Percentiles rank a stretch among this genome's conserved stretches.
Evolutionary conservation across 2,888 invertebrate genomes (phyloP).

Genomic region (Agriopis marginaria): DNA sequence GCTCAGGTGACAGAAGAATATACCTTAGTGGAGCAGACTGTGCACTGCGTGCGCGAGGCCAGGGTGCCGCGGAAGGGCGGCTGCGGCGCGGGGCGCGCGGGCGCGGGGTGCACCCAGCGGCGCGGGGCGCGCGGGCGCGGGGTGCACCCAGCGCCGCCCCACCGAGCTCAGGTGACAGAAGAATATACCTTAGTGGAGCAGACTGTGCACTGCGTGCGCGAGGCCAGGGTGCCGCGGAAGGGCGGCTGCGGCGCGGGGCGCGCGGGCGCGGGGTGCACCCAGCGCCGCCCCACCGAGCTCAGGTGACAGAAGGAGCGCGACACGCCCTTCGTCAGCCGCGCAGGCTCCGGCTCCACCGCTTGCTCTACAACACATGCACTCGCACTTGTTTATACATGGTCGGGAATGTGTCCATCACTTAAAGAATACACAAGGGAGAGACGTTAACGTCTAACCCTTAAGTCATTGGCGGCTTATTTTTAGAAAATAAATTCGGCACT

Average conservation of each 20-base stretch:
- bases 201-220: slow-evolving; percentile 77
- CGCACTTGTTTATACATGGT: background rate
- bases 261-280: slow-evolving; percentile 64
- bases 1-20: slow-evolving; percentile 82
- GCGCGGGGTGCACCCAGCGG: no score
- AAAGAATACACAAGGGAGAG: no score
- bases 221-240: slow-evolving; percentile 79
- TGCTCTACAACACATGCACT: slow-evolving; percentile 52
- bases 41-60: no score
- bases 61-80: slow-evolving; percentile 79
- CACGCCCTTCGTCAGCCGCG: slow-evolving; percentile 74
- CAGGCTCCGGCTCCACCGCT: slow-evolving; percentile 52
- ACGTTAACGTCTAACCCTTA: no score
- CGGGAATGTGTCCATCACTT: no score
- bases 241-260: slow-evolving; percentile 74
- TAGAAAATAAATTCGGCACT: no score
- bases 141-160: no score
- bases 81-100: slow-evolving; percentile 70
- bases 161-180: no score
- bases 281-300: slow-evolving; percentile 79
- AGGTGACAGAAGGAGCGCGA: slow-evolving; percentile 82
- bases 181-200: slow-evolving; percentile 75
- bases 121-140: no score
- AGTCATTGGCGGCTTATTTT: no score
- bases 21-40: no score